Base-by-base conservation (phyloP, 2,113 vertebrate genomes). In the Lamprotornis superbus region DNA sequence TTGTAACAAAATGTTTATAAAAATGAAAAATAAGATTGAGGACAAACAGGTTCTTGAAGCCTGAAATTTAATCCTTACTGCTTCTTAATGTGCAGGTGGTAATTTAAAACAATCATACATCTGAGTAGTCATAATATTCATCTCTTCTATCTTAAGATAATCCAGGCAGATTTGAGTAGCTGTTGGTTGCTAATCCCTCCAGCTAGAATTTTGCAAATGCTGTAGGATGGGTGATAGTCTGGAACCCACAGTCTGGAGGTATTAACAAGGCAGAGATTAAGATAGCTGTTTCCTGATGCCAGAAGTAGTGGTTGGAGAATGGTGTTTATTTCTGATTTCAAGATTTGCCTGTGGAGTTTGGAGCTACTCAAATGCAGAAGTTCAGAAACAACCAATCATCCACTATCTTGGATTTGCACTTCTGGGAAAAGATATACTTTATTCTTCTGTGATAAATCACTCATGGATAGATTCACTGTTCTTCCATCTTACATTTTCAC, bases 191-290 rank as follows among this genome's bases (percentile, higher is more conserved):
- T 78, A 55, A 49, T 78, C 61, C 93, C 83, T 95, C 80, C 73
- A 86, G 83, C 27, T 83, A 78, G 64, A 78, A 75, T 92, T 89
- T 81, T 91, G 89, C 57, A 94, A 84, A 92, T 67, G 44, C 60
- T 87, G 7, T 67, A 65, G 89, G 68, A 33, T 88, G 19, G 15
- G 5, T 40, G 77, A 27, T 44, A 60, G 39, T 65, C 40, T 71
- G 15, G 40, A 85, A 78, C 33, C 35, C 47, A 5, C 53, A 56
- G 44, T 55, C 47, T 63, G 73, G 47, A 70, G 53, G 20, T 87
- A 68, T 68, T 83, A 70, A 80, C 86, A 83, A 69, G 84, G 65
- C 70, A 80, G 46, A 73, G 53, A n/a, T 73, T 33, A 27, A 46
- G 31, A 10, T 44, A 52, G 35, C 33, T 74, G 50, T 67, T 83